These are phyloP conservation scores for Tangara arthus DNA, from an alignment of 2,797 vertebrate genomes.

Conservation along the genomic window DNA sequence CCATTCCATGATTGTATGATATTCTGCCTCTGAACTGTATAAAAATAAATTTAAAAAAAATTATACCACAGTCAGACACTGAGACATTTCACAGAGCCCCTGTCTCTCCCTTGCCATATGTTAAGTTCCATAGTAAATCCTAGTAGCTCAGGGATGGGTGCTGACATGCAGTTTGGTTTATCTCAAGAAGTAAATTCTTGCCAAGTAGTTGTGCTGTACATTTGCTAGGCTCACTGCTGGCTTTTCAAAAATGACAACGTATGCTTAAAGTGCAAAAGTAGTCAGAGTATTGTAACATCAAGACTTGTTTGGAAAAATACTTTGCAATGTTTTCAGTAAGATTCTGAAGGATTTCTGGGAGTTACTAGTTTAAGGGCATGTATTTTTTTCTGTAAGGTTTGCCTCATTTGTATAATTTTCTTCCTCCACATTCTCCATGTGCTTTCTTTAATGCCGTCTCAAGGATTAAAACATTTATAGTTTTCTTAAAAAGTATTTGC, in stretches of 20 bases:
- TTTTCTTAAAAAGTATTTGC: neutral
- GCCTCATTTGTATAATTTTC: neutral
- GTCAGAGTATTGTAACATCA: neutral
- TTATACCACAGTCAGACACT: accelerated
- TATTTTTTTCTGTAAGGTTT: neutral
- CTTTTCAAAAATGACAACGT: neutral
- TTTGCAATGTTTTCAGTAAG: neutral
- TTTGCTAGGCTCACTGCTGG: neutral
- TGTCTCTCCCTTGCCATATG: neutral
- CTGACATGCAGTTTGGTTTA: neutral
- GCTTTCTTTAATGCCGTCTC: neutral
- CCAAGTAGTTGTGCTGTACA: neutral
- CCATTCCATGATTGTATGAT: neutral
- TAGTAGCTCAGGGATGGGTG: neutral
- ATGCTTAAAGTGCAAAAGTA: neutral
- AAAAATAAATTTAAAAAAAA: neutral
- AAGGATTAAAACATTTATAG: neutral
- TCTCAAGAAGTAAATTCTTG: neutral
- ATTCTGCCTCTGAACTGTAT: neutral
- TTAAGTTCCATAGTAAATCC: neutral
- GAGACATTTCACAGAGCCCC: neutral
- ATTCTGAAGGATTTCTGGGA: neutral
- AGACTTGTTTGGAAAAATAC: neutral
- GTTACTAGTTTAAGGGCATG: neutral
- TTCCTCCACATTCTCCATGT: neutral